Percentiles rank a stretch among this genome's conserved stretches.
These are phyloP conservation scores for Lasioglossum pauxillum DNA, from an alignment of 2,888 invertebrate genomes.

Conservation along the genomic window DNA sequence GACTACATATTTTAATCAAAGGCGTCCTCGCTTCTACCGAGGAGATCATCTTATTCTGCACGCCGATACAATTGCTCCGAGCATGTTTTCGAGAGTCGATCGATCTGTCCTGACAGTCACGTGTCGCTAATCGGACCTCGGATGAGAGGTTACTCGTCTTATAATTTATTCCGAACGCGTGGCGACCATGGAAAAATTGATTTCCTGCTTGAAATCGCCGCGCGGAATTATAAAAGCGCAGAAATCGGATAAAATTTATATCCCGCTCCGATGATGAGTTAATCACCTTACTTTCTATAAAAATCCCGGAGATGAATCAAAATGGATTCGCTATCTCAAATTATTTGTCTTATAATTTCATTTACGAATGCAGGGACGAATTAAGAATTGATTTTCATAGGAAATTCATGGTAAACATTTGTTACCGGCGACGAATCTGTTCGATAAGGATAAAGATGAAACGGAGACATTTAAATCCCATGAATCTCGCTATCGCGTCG, in stretches of 20 bases:
- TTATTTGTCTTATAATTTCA: neutral
- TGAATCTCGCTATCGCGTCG: neutral
- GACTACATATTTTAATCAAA: constrained; percentile 48
- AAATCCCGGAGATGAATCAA: neutral
- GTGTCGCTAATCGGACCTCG: neutral
- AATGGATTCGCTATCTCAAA: neutral
- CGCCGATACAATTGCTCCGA: neutral
- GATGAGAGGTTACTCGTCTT: neutral
- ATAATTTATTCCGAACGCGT: neutral
- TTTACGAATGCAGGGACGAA: too few relatives aligned
- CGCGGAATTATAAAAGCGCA: neutral
- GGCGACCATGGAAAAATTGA: neutral
- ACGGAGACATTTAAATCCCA: neutral
- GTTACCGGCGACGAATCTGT: neutral
- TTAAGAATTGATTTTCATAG: too few relatives aligned
- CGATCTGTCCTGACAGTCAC: neutral
- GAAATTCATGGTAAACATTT: neutral
- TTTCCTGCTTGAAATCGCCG: neutral
- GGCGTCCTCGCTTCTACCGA: constrained; percentile 29
- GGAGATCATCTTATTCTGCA: neutral
- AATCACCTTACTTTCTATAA: neutral
- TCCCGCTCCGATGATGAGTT: neutral
- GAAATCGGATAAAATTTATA: neutral
- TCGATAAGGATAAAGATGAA: neutral
- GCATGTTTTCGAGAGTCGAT: constrained; percentile 5